Evolutionary conservation across 2,797 vertebrate species (phyloP).

Genomic region (Urophycis tenuis): DNA sequence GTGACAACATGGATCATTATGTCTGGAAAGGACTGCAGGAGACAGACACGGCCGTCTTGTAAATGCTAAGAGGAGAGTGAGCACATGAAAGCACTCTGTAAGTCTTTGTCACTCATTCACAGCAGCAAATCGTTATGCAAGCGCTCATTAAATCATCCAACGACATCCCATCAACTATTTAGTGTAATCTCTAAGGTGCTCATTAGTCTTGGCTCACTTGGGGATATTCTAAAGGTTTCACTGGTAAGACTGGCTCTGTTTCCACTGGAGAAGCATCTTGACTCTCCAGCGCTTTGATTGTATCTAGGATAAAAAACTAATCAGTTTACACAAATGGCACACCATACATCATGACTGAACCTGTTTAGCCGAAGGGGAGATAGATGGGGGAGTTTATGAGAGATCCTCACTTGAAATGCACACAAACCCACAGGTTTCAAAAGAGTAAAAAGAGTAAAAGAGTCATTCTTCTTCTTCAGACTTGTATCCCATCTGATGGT

Average conservation of each 20-base stretch:
- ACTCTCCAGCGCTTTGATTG: background rate
- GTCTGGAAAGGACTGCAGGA: background rate
- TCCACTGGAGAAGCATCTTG: background rate
- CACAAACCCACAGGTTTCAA: no score
- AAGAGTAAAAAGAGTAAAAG: no score
- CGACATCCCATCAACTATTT: slow-evolving; percentile 7
- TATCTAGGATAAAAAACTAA: no score
- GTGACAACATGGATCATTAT: background rate
- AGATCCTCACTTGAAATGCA: no score
- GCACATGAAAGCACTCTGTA: background rate
- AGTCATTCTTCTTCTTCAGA: no score
- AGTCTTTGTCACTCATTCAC: background rate
- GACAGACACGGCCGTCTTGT: background rate
- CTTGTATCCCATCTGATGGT: no score
- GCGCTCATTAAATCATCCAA: background rate
- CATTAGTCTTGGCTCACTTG: background rate
- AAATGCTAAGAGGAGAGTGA: background rate
- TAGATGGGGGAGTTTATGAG: no score
- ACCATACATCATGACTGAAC: no score
- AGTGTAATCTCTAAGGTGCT: background rate
- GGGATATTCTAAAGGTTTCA: background rate
- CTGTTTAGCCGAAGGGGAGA: no score
- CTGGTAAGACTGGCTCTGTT: background rate
- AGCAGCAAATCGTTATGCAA: background rate
- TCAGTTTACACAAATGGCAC: no score